Evolutionary conservation across 1,140 invertebrate species (phyloP).

Genomic region (Diachasma alloeum): DNA sequence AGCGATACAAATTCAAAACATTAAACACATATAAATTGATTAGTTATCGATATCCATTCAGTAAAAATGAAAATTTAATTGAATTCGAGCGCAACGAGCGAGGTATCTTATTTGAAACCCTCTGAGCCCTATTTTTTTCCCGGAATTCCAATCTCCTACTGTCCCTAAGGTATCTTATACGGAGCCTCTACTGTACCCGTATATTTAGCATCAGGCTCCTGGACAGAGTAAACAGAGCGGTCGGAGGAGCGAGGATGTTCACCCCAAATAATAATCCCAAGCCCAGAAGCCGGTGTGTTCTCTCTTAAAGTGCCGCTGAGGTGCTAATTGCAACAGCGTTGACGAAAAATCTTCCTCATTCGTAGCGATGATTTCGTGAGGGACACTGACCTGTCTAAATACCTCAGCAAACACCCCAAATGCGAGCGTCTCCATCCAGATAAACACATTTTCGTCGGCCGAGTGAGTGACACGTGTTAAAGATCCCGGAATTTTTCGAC

Average conservation of each 20-base stretch:
- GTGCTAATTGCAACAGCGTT: constrained; percentile 48
- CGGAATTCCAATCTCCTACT: too few species aligned
- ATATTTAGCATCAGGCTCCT: constrained; percentile 40
- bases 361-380: constrained; percentile 21
- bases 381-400: constrained; percentile 40
- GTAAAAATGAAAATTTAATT: too few species aligned
- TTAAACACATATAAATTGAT: too few species aligned
- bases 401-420: constrained; percentile 40
- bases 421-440: not conserved
- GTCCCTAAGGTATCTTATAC: too few species aligned
- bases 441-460: not conserved
- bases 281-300: constrained; percentile 37
- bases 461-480: not conserved
- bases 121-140: too few species aligned
- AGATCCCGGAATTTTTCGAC: not conserved
- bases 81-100: too few species aligned
- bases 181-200: too few species aligned
- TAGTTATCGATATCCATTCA: too few species aligned
- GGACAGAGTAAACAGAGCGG: constrained; percentile 40
- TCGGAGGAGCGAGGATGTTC: not conserved
- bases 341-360: constrained; percentile 32
- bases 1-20: too few species aligned
- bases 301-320: constrained; percentile 35
- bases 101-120: too few species aligned
- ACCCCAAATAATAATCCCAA: constrained; percentile 28